Base-by-base conservation (phyloP, 1,140 invertebrate genomes). In the Drosophila lini region DNA sequence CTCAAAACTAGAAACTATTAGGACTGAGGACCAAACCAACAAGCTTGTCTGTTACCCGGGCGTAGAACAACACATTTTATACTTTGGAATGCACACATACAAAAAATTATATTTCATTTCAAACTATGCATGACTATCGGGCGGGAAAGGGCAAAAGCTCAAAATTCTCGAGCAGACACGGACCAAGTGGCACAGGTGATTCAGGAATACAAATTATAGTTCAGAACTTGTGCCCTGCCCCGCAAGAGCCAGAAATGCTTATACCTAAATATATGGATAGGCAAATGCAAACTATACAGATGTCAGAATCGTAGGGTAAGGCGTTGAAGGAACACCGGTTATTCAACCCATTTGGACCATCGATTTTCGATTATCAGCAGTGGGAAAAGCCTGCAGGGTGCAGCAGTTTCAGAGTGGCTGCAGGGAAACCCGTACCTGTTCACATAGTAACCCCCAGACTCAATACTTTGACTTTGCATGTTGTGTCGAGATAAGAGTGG, bases 301-400 rank as follows among this genome's bases (percentile, higher is more conserved):
- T 75, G 64, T 63, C 41, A 38, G 63, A 81, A 68, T 68, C 57
- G 78, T 22, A 41, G 41, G 25, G 6, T 44, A 34, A 61, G 67
- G 56, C 32, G 55, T 16, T 44, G 36, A 57, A 38, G 34, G 41
- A 31, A 52, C 25, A 36, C 36, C 40, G 62, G 67, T 77, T 57
- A 47, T 64, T 63, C 48, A 74, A 81, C 68, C 68, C 81, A 53
- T 69, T 45, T 38, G 69, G 32, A 69, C 63, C 64, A 82, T 82
- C 74, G 80, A 82, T 82, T 82, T 82, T 82, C 80, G 80, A 81
- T 82, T 82, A 82, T 64, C 61, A 40, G 16, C 34, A 47, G 55
- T 28, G 25, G 45, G 34, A 41, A 67, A 38, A 28, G 52, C 71
- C 44, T 58, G 44, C 53, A 48, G 44, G 15, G 40, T 25, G 38